phyloP scores from a whole-genome alignment of 2,888 invertebrate genomes.

The Therioaphis trifolii region DNA sequence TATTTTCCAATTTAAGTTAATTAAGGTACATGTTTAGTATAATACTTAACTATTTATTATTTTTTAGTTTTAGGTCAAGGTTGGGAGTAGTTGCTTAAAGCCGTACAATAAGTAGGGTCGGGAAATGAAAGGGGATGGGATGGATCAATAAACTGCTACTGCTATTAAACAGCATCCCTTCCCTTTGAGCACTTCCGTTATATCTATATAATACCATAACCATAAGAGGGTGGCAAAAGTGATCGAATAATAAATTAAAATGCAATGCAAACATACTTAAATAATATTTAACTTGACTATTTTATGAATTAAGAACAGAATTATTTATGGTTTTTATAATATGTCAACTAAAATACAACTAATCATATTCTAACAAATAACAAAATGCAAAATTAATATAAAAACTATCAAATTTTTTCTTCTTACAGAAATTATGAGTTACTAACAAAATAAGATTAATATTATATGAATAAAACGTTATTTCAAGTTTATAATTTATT shows the following conservation, averaged over 20 bases:
- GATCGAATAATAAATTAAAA: slow-evolving; percentile 12
- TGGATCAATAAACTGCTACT: slow-evolving; percentile 63
- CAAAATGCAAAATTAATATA: no score
- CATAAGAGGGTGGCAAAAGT: slow-evolving; percentile 41
- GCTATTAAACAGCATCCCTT: slow-evolving; percentile 63
- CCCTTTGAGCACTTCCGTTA: slow-evolving; percentile 44
- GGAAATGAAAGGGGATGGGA: slow-evolving; percentile 55
- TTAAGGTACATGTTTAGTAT: background rate
- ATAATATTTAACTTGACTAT: background rate
- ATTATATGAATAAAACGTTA: no score
- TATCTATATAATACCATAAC: slow-evolving; percentile 22
- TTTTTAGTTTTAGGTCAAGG: slow-evolving; percentile 54
- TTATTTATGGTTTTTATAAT: no score
- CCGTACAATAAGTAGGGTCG: slow-evolving; percentile 44
- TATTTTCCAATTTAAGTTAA: slow-evolving; percentile 2
- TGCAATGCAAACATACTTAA: background rate
- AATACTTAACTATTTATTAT: slow-evolving; percentile 9
- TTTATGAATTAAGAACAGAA: no score
- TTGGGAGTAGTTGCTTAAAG: slow-evolving; percentile 56
- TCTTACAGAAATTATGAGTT: no score
- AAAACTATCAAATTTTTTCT: no score
- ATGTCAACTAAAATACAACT: no score
- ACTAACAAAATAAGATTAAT: no score
- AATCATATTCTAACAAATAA: no score
- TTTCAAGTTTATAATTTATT: background rate